Conservation (phyloP, 2,113 vertebrate genomes). For the Oxygymnocypris stewartii region DNA sequence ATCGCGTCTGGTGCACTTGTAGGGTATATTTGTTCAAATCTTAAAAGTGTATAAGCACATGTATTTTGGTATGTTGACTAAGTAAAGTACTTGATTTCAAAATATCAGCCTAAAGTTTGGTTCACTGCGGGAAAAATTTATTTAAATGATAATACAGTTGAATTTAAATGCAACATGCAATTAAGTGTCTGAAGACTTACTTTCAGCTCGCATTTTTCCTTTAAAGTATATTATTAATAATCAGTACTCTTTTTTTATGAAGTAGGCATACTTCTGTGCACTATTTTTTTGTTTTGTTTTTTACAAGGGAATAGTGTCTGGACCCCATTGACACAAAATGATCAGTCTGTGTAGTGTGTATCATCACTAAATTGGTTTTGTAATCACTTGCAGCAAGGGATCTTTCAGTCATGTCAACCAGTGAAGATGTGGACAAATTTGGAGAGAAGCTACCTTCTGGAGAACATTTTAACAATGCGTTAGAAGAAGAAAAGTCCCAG, state of each 20-base stretch:
- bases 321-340: background rate
- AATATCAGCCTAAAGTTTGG: background rate
- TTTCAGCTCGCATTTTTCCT: background rate
- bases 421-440: background rate
- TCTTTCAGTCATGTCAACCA: background rate
- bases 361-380: background rate
- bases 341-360: too few relatives aligned
- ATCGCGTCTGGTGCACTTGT: too few relatives aligned
- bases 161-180: background rate
- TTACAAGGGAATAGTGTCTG: background rate
- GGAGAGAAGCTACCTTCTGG: background rate
- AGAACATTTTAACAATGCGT: background rate
- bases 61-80: background rate
- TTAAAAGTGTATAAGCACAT: background rate
- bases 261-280: background rate
- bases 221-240: background rate
- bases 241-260: background rate
- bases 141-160: background rate
- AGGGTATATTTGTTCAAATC: background rate
- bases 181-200: background rate
- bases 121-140: background rate
- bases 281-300: background rate
- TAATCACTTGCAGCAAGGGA: background rate
- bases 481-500: slow-evolving; percentile 22
- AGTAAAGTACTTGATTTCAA: background rate